Base-by-base conservation (phyloP, 2,888 invertebrate species). In the Ptilodon capucinus region DNA sequence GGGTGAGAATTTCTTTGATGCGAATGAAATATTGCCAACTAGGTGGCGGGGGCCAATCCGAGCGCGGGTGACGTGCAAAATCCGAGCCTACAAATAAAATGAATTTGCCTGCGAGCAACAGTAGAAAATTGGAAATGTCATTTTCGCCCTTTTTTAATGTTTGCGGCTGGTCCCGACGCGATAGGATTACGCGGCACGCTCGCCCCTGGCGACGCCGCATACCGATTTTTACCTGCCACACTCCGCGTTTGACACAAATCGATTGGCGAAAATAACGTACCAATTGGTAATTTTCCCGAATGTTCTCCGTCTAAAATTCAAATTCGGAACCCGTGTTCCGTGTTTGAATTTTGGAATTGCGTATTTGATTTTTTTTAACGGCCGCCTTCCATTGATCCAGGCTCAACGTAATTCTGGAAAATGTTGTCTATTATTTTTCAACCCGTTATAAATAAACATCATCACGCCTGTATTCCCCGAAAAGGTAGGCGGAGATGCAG, bases 101-200 rank as follows among this genome's bases (percentile, higher is more conserved):
- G 87, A 86, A 84, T 86, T 84, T 81, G 79, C 79, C 88, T 81
- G 78, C 78, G 74, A 82, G 90, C 87, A 81, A 86, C 84, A 80
- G 88, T 86, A 92, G 91, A 92, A 92, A 92, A 92, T 91, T 92
- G 86, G 89, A 91, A 91, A 91, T 88, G 91, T 91, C 91, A 91
- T 92, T 92, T 91, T 91, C 86, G 86, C 84, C 81, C 81, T 74
- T 90, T 91, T 91, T 91, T 88, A 85, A 87, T 88, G 88, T 89
- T 89, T 91, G 88, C 79, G 83, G 84, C 70, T 66, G 70, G 73
- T 57, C 61, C 63, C 64, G 70, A 54, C 74, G 74, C 79, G 82
- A 81, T 81, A 81, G 84, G 86, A 86, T 86, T 85, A 86, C 79
- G 62, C 60, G 67, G 67, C 69, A 60, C 68, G 58, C 60, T 62